Percentiles rank a stretch among this genome's conserved stretches.
These are phyloP conservation scores for Ornithoptera alexandrae DNA, from an alignment of 2,888 invertebrate species.

Conservation along the genomic window DNA sequence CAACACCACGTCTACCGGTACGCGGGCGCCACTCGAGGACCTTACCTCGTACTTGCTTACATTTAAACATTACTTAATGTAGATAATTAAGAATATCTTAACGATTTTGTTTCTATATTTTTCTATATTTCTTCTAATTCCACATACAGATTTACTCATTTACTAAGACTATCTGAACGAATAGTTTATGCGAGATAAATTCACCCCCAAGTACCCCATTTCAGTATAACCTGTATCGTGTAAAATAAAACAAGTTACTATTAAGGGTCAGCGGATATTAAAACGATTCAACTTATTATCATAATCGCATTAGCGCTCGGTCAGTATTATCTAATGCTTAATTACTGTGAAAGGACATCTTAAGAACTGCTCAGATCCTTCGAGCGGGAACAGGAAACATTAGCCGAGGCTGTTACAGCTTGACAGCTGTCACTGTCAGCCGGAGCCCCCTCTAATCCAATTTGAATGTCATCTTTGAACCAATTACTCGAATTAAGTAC, in stretches of 20 bases:
- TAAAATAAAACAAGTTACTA: constrained; percentile 5
- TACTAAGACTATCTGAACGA: too few species aligned
- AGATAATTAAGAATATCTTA: too few species aligned
- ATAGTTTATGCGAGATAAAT: too few species aligned
- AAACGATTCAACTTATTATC: constrained; percentile 34
- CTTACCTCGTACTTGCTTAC: too few species aligned
- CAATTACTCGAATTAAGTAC: constrained; percentile 17
- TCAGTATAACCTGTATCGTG: too few species aligned
- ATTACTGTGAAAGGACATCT: constrained; percentile 45
- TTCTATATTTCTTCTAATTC: too few species aligned
- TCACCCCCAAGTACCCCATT: too few species aligned
- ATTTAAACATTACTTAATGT: too few species aligned
- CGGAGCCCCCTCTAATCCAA: constrained; percentile 20
- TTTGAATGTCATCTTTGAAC: constrained; percentile 19
- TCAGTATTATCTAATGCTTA: constrained; percentile 45
- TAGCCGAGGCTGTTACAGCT: constrained; percentile 16
- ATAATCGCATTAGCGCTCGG: constrained; percentile 44
- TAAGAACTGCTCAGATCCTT: constrained; percentile 28
- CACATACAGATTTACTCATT: too few species aligned
- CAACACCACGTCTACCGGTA: too few species aligned
- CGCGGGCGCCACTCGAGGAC: too few species aligned
- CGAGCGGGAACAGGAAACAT: constrained; percentile 22
- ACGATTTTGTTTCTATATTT: too few species aligned
- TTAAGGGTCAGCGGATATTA: constrained; percentile 20
- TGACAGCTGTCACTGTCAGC: constrained; percentile 24